These are phyloP conservation scores for Platyrinchus mystaceus DNA, from an alignment of 2,797 vertebrate genomes.

Conservation along the genomic window DNA sequence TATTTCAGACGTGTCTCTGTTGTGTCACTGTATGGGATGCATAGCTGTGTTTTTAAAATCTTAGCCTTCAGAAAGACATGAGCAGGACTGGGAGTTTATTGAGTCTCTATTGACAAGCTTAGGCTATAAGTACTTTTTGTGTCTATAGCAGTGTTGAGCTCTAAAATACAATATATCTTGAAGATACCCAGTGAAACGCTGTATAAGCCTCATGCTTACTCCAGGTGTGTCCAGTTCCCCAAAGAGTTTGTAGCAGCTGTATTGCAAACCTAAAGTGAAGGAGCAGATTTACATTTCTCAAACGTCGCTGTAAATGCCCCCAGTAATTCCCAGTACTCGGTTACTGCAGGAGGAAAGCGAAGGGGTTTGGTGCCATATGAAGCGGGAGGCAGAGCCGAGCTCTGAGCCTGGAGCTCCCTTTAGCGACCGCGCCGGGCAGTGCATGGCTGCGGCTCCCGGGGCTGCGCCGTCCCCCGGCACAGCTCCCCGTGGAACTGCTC, in stretches of 20 bases:
- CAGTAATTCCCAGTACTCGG: not conserved
- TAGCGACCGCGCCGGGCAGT: not conserved
- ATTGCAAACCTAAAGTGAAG: not conserved
- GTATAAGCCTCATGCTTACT: not conserved
- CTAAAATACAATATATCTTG: not conserved
- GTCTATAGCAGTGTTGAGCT: not conserved
- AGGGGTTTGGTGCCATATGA: rapidly evolving
- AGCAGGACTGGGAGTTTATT: not conserved
- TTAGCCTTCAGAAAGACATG: not conserved
- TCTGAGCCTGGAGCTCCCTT: conserved; percentile 66
- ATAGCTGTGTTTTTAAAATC: not conserved
- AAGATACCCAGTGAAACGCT: not conserved
- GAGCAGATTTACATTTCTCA: not conserved
- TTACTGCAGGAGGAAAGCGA: not conserved
- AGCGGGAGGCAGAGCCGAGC: not conserved
- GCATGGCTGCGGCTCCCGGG: not conserved
- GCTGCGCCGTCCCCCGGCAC: rapidly evolving
- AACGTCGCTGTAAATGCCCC: not conserved
- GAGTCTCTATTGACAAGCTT: not conserved
- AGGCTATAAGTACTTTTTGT: not conserved
- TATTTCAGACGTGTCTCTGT: not conserved
- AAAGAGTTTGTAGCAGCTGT: not conserved
- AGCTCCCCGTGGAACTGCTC: rapidly evolving
- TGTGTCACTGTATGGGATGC: not conserved
- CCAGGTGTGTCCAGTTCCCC: not conserved